These are phyloP conservation scores for Oscheius sp. DNA, from an alignment of 2,888 invertebrate species.

Conservation along the genomic window DNA sequence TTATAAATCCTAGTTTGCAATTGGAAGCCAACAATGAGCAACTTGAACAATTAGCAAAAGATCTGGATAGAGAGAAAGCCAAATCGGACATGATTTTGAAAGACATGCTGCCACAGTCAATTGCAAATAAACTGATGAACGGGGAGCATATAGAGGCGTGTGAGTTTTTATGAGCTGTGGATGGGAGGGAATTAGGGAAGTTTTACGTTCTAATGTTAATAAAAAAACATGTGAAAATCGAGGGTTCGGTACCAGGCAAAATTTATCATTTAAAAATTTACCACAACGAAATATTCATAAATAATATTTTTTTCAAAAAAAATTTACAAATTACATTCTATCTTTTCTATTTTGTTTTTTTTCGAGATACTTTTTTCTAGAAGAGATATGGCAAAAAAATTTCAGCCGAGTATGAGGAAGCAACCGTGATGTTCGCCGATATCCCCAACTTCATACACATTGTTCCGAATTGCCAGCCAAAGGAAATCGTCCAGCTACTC, in stretches of 20 bases:
- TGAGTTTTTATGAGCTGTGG: constrained; percentile 30
- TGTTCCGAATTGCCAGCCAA: constrained; percentile 69
- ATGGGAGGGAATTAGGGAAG: no score
- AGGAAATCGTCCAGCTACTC: constrained; percentile 70
- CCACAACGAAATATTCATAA: no score
- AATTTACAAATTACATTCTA: no score
- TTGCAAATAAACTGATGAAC: constrained; percentile 67
- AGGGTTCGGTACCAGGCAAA: no score
- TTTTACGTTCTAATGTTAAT: no score
- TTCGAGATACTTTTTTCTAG: no score
- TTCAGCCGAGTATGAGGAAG: constrained; percentile 52
- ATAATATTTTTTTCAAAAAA: no score
- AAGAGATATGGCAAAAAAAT: no score
- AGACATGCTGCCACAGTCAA: constrained; percentile 70
- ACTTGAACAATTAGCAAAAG: constrained; percentile 68
- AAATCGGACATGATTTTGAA: constrained; percentile 68
- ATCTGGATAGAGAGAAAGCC: constrained; percentile 64
- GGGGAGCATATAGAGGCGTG: constrained; percentile 70
- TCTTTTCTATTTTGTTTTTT: no score
- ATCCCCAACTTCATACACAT: constrained; percentile 71
- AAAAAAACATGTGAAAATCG: no score
- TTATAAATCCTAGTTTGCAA: constrained; percentile 67
- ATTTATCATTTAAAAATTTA: no score
- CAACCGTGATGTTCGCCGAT: constrained; percentile 71
- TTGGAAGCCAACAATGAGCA: constrained; percentile 71